Evolutionary conservation across 2,888 invertebrate species (phyloP), one percentile per base, ranked within the genome.

Genomic region (Caenorhabditis uteleia): DNA sequence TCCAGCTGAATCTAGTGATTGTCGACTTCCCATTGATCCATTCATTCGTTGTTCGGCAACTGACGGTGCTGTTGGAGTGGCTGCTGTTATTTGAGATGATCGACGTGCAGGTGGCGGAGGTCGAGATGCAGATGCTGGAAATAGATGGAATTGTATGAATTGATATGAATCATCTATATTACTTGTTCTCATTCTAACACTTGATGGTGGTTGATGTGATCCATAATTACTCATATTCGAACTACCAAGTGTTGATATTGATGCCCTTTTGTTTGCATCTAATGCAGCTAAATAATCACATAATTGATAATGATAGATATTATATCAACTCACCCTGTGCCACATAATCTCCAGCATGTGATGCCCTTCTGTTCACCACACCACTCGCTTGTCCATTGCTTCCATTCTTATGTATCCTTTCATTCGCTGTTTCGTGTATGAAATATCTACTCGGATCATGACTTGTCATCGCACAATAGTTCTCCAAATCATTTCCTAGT

Each of bases 91-190:
- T 12, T 79, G 70, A 27, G 83, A 83, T 33, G 78, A 77, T 71
- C 85, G 54, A 75, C 85, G 58, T 77, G 84, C 36, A 75, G 85
- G 73, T 77, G 85, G 81, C 71, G 84, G 75, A 80, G 88, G 88
- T 84, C 78, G 87, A 84, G 83, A 66, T 14, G 59, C 49, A n/a
- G 65, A 65, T 1, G 65, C 58, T 62, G 62, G 34, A 54, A 43
- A 27, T 5, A 21, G 6, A 20, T 6, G n/a, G 20, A 21, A 39
- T 20, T 39, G 18, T 20, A 5, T 16, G 14, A 42, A 23, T 12
- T 42, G 18, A 20, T 16, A 38, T 5, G 18, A 21, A 18, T 38
- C 38, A 5, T 25, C 14, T 39, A 7, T 20, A 60, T 58, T 49
- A 70, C 70, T 59, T 20, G 66, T 62, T 54, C 70, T 55, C 59